Percentiles rank a stretch among this genome's conserved stretches.
Conservation (phyloP, 2,888 invertebrate genomes). For the Noctua fimbriata region DNA sequence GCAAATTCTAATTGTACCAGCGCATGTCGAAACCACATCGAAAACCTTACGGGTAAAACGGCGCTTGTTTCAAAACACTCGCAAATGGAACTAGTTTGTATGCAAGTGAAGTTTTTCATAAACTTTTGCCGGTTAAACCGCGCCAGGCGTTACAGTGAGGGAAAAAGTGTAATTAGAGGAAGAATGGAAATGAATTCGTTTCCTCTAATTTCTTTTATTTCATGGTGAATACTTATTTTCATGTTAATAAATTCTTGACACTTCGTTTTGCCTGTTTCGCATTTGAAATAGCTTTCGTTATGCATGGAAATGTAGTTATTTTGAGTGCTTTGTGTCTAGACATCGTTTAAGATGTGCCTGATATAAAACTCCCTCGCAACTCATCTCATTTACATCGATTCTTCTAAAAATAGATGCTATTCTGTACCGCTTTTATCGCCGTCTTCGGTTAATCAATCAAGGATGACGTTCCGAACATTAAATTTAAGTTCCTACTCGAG, state of each 20-base stretch:
- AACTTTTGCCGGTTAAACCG: constrained; percentile 77
- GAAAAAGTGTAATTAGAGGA: constrained; percentile 84
- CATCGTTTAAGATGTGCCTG: constrained; percentile 9
- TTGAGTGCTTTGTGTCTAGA: constrained; percentile 31
- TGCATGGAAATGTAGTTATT: constrained; percentile 16
- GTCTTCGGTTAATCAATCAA: constrained; percentile 54
- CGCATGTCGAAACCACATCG: constrained; percentile 70
- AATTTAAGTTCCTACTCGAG: constrained; percentile 32
- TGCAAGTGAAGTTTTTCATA: constrained; percentile 84
- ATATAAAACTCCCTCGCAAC: constrained; percentile 18
- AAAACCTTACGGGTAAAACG: constrained; percentile 68
- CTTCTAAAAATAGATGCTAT: constrained; percentile 41
- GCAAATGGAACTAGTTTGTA: constrained; percentile 83
- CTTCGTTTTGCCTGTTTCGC: constrained; percentile 51
- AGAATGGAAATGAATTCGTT: constrained; percentile 81
- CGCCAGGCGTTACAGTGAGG: constrained; percentile 73
- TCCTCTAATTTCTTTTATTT: constrained; percentile 74
- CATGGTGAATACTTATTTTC: constrained; percentile 72
- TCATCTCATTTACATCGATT: constrained; percentile 43
- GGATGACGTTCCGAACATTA: constrained; percentile 46
- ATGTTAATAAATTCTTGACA: constrained; percentile 79
- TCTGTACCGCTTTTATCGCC: constrained; percentile 20
- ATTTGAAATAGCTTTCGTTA: constrained; percentile 31
- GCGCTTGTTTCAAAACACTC: constrained; percentile 75
- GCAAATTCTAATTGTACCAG: constrained; percentile 75